A percentile compares a stretch with the other conserved stretches of the same genome.
These are phyloP conservation scores for Falcunculus frontatus DNA, from an alignment of 2,113 vertebrate species.

Conservation along the genomic window DNA sequence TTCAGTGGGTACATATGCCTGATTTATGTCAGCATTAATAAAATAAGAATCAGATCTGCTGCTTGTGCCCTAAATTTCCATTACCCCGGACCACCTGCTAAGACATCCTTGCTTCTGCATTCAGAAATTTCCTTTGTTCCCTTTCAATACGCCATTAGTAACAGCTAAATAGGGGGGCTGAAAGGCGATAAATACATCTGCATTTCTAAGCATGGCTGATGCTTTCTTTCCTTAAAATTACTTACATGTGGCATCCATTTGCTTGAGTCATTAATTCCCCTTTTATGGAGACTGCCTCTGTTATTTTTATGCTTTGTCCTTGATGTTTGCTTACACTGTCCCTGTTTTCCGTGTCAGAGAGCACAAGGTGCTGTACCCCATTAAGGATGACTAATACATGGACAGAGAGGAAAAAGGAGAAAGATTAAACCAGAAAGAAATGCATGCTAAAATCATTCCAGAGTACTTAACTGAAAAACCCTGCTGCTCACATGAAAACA, in stretches of 20 bases:
- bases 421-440: conserved; percentile 1
- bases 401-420: background rate
- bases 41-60: background rate
- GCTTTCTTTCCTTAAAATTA: conserved; percentile 54
- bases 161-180: conserved; percentile 8
- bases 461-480: conserved; percentile 30
- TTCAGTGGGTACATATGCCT: background rate
- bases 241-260: conserved; percentile 25
- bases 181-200: conserved; percentile 54
- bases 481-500: conserved; percentile 30
- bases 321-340: conserved; percentile 45
- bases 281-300: background rate
- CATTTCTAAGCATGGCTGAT: conserved; percentile 37
- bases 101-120: background rate
- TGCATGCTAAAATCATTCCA: background rate
- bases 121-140: conserved; percentile 23
- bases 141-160: conserved; percentile 9
- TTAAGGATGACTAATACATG: conserved; percentile 47
- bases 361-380: conserved; percentile 25
- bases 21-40: background rate
- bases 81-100: background rate
- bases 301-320: conserved; percentile 21
- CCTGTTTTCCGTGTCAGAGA: conserved; percentile 48
- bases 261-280: conserved; percentile 21
- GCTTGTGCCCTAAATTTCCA: conserved; percentile 11